Evolutionary conservation across 1,140 invertebrate species (phyloP).

Genomic region (Nylanderia fulva): DNA sequence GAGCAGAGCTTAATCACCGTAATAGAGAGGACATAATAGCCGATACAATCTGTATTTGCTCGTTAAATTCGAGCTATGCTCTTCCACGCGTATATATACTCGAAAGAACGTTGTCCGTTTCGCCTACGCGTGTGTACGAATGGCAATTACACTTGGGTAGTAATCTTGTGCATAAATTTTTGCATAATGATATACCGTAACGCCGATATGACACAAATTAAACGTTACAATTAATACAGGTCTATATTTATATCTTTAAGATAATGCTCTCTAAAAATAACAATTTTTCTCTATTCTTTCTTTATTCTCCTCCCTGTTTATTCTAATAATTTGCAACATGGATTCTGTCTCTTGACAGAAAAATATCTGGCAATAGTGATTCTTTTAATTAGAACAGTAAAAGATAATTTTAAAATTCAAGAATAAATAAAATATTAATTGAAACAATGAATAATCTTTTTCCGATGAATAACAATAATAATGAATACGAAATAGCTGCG

Average conservation of each 20-base stretch:
- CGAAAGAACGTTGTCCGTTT: slow-evolving; percentile 43
- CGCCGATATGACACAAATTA: slow-evolving; percentile 38
- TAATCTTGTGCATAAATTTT: slow-evolving; percentile 47
- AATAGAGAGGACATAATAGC: slow-evolving; percentile 69
- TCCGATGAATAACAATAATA: too few species aligned
- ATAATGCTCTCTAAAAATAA: too few species aligned
- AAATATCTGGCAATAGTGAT: not conserved
- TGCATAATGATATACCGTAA: slow-evolving; percentile 30
- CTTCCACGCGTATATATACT: slow-evolving; percentile 44
- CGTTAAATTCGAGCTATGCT: slow-evolving; percentile 66
- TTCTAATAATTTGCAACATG: too few species aligned
- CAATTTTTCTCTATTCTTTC: not conserved
- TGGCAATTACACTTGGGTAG: slow-evolving; percentile 40
- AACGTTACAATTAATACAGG: slow-evolving; percentile 41
- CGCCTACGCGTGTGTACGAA: slow-evolving; percentile 45
- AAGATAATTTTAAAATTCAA: not conserved
- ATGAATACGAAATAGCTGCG: not conserved
- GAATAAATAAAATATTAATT: not conserved
- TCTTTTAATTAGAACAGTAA: not conserved
- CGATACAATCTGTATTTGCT: slow-evolving; percentile 69
- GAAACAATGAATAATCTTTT: not conserved
- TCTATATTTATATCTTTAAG: slow-evolving; percentile 6
- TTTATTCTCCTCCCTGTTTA: not conserved
- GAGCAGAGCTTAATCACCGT: slow-evolving; percentile 72
- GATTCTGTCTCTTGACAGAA: not conserved